Evolutionary conservation across 2,113 vertebrate species (phyloP).

Genomic region (Ploceus nigricollis): DNA sequence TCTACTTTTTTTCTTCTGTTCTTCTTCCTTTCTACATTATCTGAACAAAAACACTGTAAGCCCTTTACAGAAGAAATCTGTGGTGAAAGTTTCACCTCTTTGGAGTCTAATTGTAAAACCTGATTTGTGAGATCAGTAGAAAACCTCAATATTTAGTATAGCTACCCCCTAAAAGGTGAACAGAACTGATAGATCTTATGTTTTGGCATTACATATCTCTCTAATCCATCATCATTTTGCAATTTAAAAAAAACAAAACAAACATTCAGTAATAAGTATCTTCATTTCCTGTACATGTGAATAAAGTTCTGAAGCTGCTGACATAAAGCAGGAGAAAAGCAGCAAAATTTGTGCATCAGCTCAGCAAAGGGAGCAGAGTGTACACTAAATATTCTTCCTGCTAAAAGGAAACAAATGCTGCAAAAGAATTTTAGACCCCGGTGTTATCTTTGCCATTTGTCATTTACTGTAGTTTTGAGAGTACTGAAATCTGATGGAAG

Average conservation of each 20-base stretch:
- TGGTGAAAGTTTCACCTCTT: not conserved
- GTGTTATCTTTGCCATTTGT: not conserved
- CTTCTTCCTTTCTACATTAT: not conserved
- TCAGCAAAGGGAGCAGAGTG: not conserved
- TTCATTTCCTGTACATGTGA: not conserved
- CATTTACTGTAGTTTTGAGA: not conserved
- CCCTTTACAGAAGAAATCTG: not conserved
- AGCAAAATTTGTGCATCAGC: not conserved
- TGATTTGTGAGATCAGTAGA: not conserved
- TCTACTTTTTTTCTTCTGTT: not conserved
- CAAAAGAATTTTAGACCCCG: not conserved
- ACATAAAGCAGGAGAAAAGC: not conserved
- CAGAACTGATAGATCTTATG: not conserved
- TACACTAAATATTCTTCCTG: not conserved
- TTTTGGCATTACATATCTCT: not conserved
- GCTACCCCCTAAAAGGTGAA: not conserved
- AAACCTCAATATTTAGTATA: not conserved
- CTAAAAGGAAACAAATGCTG: not conserved
- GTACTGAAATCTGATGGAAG: not conserved
- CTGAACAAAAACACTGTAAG: not conserved
- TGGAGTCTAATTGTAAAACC: not conserved
- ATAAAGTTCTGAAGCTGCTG: not conserved
- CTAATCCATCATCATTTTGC: not conserved
- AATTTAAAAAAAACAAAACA: not conserved
- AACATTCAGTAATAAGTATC: not conserved